Conservation (phyloP, 1,140 invertebrate species). For the Metopolophium dirhodum region DNA sequence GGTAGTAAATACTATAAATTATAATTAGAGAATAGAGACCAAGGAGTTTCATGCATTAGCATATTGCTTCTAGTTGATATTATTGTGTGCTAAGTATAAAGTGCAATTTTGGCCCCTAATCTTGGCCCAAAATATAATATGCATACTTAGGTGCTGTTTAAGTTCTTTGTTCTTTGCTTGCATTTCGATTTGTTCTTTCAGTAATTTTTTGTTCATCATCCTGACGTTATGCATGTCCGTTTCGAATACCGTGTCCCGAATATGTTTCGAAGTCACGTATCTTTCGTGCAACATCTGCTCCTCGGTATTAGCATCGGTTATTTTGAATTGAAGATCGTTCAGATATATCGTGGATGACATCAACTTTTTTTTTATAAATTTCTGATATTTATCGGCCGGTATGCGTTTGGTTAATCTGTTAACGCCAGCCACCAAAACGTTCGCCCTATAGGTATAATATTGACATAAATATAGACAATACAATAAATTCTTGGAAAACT, state of each 20-base stretch:
- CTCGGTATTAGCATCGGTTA: neutral
- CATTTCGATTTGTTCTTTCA: neutral
- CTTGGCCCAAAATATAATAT: neutral
- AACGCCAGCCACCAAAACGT: neutral
- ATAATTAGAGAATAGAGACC: no score
- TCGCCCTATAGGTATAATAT: neutral
- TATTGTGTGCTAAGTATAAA: no score
- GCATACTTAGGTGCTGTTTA: neutral
- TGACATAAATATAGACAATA: neutral
- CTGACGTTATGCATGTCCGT: neutral
- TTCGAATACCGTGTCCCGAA: neutral
- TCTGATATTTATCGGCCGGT: neutral
- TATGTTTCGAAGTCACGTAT: neutral
- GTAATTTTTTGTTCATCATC: neutral
- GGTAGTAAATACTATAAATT: no score
- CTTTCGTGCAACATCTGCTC: neutral
- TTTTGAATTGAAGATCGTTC: neutral
- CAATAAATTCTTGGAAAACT: neutral
- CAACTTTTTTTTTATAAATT: neutral
- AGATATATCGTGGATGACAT: neutral
- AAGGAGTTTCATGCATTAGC: no score
- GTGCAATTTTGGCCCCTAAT: no score
- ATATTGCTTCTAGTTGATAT: no score
- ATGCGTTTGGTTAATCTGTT: neutral
- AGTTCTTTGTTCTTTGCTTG: neutral